A percentile compares a stretch with the other conserved stretches of the same genome.
phyloP scores from a whole-genome alignment of 2,797 vertebrate species.

The Percopsis omiscomaycus region DNA sequence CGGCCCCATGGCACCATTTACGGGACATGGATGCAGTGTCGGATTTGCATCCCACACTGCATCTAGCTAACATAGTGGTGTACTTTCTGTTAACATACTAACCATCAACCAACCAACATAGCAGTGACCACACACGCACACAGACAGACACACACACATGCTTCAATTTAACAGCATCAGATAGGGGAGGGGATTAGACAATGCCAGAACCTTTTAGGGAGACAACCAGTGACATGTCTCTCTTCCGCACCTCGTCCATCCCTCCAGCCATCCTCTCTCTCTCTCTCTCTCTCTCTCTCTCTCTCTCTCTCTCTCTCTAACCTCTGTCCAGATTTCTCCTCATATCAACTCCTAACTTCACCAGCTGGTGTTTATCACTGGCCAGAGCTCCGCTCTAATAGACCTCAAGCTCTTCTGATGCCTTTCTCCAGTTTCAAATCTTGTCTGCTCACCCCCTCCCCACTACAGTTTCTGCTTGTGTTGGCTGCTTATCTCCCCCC shows the following conservation, averaged over 20 bases:
- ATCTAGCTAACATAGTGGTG: slow-evolving; percentile 3
- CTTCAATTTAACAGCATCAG: slow-evolving; percentile 24
- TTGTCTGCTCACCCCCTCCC: background rate
- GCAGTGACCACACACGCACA: slow-evolving; percentile 35
- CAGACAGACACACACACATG: slow-evolving; percentile 12
- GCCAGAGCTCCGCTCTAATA: slow-evolving; percentile 34
- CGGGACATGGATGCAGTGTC: too few relatives aligned
- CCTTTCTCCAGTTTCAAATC: slow-evolving; percentile 30
- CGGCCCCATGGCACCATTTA: slow-evolving; percentile 4
- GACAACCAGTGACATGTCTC: slow-evolving; percentile 28
- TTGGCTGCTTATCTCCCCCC: background rate
- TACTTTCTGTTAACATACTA: background rate
- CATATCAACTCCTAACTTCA: slow-evolving; percentile 56
- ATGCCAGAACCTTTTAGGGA: slow-evolving; percentile 39
- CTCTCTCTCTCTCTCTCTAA: slow-evolving; percentile 29
- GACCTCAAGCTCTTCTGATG: slow-evolving; percentile 32
- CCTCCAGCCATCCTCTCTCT: slow-evolving; percentile 36
- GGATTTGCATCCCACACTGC: background rate
- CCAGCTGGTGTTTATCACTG: slow-evolving; percentile 57
- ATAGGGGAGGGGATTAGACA: slow-evolving; percentile 38
- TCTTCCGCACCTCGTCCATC: slow-evolving; percentile 64
- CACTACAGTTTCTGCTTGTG: slow-evolving; percentile 4
- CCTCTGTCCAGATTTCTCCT: slow-evolving; percentile 25
- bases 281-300: slow-evolving; percentile 50
- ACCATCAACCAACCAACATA: slow-evolving; percentile 24